These are phyloP conservation scores for Poecilia velifera DNA, from an alignment of 2,797 vertebrate species.

Conservation along the genomic window DNA sequence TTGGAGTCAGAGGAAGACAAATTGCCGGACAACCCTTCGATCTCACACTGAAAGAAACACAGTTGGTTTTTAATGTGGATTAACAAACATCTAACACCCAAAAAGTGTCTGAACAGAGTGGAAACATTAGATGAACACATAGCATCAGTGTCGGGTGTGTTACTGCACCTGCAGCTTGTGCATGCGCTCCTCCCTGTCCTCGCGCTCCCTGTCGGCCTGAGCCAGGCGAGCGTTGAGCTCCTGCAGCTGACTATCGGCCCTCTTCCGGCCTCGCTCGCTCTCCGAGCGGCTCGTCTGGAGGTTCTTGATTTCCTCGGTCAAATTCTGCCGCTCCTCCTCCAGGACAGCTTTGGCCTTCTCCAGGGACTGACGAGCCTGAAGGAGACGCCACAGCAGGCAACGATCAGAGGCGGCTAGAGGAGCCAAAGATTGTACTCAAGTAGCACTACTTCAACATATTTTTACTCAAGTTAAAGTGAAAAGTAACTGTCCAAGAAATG, in stretches of 20 bases:
- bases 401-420: neutral
- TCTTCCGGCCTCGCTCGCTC: constrained; percentile 87
- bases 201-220: constrained; percentile 84
- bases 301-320: constrained; percentile 83
- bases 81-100: neutral
- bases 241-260: constrained; percentile 87
- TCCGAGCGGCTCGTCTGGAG: constrained; percentile 84
- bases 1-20: constrained; percentile 86
- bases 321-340: constrained; percentile 86
- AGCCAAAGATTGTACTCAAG: too few relatives aligned
- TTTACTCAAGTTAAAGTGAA: too few relatives aligned
- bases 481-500: too few relatives aligned
- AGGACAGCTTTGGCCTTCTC: constrained; percentile 86
- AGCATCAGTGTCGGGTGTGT: neutral
- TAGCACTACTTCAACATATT: too few relatives aligned
- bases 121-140: neutral
- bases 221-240: constrained; percentile 82
- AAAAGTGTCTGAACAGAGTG: neutral
- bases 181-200: constrained; percentile 83
- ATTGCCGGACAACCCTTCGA: constrained; percentile 81
- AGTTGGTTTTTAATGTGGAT: constrained; percentile 8
- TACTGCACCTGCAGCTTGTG: constrained; percentile 86
- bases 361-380: constrained; percentile 83
- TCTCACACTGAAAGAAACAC: constrained; percentile 80
- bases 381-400: neutral